A percentile compares a stretch with the other conserved stretches of the same genome.
phyloP scores from a whole-genome alignment of 2,113 vertebrate species.

The Sakesphorus luctuosus region DNA sequence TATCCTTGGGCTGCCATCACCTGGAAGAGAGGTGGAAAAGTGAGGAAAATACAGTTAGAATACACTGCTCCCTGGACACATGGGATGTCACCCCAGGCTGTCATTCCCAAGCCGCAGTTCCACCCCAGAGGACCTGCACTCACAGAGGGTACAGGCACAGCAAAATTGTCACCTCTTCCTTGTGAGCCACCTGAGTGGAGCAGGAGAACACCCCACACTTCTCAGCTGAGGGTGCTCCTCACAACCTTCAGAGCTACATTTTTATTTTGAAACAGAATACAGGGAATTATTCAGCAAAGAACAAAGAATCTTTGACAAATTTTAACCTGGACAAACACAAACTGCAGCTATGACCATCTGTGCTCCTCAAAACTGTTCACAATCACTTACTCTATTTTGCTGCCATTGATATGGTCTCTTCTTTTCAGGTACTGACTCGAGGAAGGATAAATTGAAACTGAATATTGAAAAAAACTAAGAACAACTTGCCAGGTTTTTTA shows the following conservation, averaged over 20 bases:
- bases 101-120: not conserved
- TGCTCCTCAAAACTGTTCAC: not conserved
- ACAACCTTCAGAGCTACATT: not conserved
- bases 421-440: not conserved
- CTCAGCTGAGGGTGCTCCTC: not conserved
- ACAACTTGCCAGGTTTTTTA: not conserved
- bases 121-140: not conserved
- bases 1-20: not conserved
- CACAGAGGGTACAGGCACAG: not conserved
- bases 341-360: not conserved
- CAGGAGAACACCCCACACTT: not conserved
- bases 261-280: not conserved
- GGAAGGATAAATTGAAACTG: not conserved
- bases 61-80: not conserved
- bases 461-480: not conserved
- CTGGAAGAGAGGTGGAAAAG: not conserved
- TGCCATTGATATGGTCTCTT: not conserved
- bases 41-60: not conserved
- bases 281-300: not conserved
- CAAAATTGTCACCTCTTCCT: not conserved
- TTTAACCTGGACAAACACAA: not conserved
- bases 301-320: not conserved
- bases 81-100: not conserved
- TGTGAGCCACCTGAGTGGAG: not conserved
- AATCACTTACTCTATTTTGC: not conserved